A percentile compares a stretch with the other conserved stretches of the same genome.
These are phyloP conservation scores for Pogonomyrmex californicus DNA, from an alignment of 1,140 invertebrate genomes.

Conservation along the genomic window DNA sequence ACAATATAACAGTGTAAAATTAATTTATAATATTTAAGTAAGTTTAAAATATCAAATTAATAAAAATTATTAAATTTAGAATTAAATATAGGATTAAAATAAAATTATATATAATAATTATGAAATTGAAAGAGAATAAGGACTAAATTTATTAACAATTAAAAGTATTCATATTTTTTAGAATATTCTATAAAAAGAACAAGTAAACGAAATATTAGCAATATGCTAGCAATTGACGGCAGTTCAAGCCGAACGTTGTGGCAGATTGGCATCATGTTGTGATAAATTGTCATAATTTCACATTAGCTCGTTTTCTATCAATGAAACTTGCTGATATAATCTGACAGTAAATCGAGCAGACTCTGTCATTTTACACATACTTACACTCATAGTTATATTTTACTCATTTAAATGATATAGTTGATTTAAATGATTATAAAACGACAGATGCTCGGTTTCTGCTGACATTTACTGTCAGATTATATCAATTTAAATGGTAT, in stretches of 20 bases:
- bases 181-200: too few species aligned
- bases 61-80: background rate
- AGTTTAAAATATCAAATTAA: constrained; percentile 13
- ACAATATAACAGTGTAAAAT: background rate
- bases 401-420: too few species aligned
- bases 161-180: too few species aligned
- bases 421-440: too few species aligned
- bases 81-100: too few species aligned
- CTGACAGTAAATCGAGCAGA: background rate
- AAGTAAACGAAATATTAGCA: background rate
- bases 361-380: background rate
- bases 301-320: background rate
- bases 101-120: background rate
- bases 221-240: background rate
- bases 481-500: too few species aligned
- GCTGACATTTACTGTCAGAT: too few species aligned
- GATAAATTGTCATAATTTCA: background rate
- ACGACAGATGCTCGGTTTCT: background rate
- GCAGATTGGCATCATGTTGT: constrained; percentile 2
- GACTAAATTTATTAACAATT: too few species aligned
- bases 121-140: too few species aligned
- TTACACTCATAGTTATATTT: too few species aligned
- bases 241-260: background rate
- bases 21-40: background rate
- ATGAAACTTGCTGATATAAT: background rate